phyloP scores from a whole-genome alignment of 2,888 invertebrate genomes.

The Drosophila vallismaia region DNA sequence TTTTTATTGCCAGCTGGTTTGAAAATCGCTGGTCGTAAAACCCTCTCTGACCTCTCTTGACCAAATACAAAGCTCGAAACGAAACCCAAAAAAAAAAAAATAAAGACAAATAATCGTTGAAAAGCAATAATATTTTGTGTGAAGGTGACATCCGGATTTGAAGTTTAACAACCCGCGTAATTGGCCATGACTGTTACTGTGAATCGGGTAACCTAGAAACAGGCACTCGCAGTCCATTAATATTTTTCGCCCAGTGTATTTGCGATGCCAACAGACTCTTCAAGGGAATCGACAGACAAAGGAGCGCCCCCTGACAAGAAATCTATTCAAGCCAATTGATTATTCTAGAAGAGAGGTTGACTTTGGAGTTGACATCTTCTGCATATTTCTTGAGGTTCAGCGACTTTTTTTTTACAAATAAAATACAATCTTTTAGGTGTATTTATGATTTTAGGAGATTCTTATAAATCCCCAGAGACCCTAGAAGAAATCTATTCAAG shows the following conservation, averaged over 20 bases:
- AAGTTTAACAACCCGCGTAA: slow-evolving; percentile 45
- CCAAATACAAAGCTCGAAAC: slow-evolving; percentile 11
- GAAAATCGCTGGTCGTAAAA: slow-evolving; percentile 17
- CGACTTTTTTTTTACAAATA: too few relatives aligned
- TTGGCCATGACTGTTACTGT: slow-evolving; percentile 42
- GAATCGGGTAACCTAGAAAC: slow-evolving; percentile 28
- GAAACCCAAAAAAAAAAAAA: neutral
- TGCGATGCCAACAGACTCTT: slow-evolving; percentile 8
- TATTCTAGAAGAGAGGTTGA: neutral
- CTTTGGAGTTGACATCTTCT: neutral
- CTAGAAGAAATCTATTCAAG: neutral
- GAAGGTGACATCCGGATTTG: slow-evolving; percentile 43
- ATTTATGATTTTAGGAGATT: too few relatives aligned
- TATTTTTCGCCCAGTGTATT: slow-evolving; percentile 60
- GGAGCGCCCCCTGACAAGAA: neutral
- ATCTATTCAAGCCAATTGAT: neutral
- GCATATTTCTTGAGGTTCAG: too few relatives aligned
- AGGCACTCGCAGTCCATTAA: neutral
- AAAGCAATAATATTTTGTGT: slow-evolving; percentile 37
- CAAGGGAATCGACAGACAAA: slow-evolving; percentile 1
- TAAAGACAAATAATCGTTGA: slow-evolving; percentile 16
- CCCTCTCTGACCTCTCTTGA: slow-evolving; percentile 20
- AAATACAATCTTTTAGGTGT: too few relatives aligned
- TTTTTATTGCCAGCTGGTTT: slow-evolving; percentile 6
- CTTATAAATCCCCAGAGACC: too few relatives aligned